Conservation (phyloP, 1,140 invertebrate genomes). For the Drosophila insularis region DNA sequence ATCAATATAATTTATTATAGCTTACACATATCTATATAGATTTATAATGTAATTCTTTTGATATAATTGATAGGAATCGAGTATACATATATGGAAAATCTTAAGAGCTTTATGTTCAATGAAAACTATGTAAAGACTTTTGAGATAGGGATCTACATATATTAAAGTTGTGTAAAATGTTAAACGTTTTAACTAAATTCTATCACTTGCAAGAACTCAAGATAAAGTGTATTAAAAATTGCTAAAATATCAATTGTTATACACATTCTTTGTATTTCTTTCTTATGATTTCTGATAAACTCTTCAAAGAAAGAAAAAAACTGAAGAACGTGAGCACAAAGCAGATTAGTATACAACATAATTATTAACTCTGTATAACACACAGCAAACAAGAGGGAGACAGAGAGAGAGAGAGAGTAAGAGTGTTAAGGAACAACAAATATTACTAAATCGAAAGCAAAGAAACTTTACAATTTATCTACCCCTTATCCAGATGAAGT, state of each 20-base stretch:
- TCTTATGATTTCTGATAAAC: conserved; percentile 63
- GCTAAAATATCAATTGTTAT: conserved; percentile 1
- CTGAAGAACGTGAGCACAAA: conserved; percentile 48
- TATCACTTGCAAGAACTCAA: too few relatives aligned
- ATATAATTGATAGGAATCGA: neutral
- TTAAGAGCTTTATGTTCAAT: too few relatives aligned
- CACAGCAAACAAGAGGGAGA: conserved; percentile 3
- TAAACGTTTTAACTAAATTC: too few relatives aligned
- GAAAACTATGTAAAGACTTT: too few relatives aligned
- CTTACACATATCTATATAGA: neutral
- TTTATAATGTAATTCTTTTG: neutral
- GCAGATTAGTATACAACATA: conserved; percentile 41
- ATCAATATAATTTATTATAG: conserved; percentile 5
- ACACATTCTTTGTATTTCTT: conserved; percentile 16
- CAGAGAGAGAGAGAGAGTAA: neutral
- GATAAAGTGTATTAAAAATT: neutral
- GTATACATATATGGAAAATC: too few relatives aligned
- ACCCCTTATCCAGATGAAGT: neutral
- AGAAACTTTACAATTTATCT: conserved; percentile 16
- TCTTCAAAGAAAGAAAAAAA: conserved; percentile 47
- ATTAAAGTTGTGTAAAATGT: too few relatives aligned
- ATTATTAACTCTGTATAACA: conserved; percentile 37
- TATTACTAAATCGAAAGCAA: conserved; percentile 45
- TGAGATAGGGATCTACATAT: too few relatives aligned
- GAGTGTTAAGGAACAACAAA: conserved; percentile 29